phyloP scores from a whole-genome alignment of 2,888 invertebrate genomes.

The Clitarchus hookeri region DNA sequence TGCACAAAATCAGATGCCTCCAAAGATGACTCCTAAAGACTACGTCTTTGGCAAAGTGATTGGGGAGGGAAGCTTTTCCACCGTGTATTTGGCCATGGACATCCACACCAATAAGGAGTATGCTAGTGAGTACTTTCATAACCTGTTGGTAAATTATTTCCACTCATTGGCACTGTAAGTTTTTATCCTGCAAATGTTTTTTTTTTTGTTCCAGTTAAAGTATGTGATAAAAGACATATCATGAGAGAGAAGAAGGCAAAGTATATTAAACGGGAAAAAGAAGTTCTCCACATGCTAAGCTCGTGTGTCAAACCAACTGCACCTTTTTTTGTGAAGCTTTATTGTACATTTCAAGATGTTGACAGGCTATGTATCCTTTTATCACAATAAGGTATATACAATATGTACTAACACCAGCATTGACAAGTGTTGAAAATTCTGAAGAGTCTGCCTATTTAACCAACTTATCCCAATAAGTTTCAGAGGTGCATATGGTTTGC shows the following conservation, averaged over 20 bases:
- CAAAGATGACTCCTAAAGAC: slow-evolving; percentile 80
- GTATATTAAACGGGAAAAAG: slow-evolving; percentile 92
- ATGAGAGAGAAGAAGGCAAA: slow-evolving; percentile 90
- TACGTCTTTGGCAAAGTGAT: slow-evolving; percentile 94
- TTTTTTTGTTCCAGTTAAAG: slow-evolving; percentile 77
- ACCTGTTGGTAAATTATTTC: background rate
- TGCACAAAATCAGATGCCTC: slow-evolving; percentile 49
- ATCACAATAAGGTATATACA: background rate
- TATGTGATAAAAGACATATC: slow-evolving; percentile 94
- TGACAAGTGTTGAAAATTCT: too few species aligned
- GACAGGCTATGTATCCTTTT: slow-evolving; percentile 75
- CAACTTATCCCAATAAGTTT: too few species aligned
- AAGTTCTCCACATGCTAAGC: slow-evolving; percentile 85
- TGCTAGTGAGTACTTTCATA: slow-evolving; percentile 82
- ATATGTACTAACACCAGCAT: too few species aligned
- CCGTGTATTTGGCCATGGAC: slow-evolving; percentile 92
- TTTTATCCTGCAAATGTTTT: background rate
- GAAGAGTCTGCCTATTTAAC: too few species aligned
- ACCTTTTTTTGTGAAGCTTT: slow-evolving; percentile 91
- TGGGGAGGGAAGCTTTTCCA: slow-evolving; percentile 97
- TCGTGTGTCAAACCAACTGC: slow-evolving; percentile 61
- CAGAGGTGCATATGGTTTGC: too few species aligned
- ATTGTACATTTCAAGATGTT: slow-evolving; percentile 95
- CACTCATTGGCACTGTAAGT: background rate
- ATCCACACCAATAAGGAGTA: slow-evolving; percentile 86